Evolutionary conservation across 2,797 vertebrate genomes (phyloP), one percentile per base, ranked within the genome.

Genomic region (Microchirus variegatus): DNA sequence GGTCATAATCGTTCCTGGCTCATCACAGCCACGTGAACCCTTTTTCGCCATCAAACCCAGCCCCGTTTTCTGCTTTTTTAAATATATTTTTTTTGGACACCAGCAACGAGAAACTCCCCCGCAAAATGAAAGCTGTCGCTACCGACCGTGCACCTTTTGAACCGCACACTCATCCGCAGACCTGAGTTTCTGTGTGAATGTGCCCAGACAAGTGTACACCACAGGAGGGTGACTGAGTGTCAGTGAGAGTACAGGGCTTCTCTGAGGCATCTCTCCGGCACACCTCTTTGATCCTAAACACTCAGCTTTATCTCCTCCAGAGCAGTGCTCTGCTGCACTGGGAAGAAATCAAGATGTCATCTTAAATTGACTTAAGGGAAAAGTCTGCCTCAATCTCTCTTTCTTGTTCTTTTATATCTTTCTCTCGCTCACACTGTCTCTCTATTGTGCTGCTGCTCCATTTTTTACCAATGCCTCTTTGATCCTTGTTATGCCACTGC

Each of bases 321-420:
- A 83, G 81, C 80, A 58, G 67, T 75, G 69, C 74, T 63, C 59
- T 63, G 42, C 70, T 78, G 74, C 85, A 73, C 78, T 62, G 82
- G 77, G 83, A 84, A 91, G 85, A 90, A 92, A 93, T 92, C 89
- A 91, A 92, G 90, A 92, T 89, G 90, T 92, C 89, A 92, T 88
- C 84, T 86, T 85, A 90, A 92, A 93, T 88, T 89, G 89, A 90
- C 85, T 90, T 88, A 78, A 85, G 82, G 81, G 78, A 81, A 84
- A 84, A 89, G 75, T 84, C 85, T 70, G 80, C 77, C 80, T 81
- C 77, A 62, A 81, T 89, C 70, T 78, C 73, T 83, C 74, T 81
- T 78, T 84, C 78, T 83, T 87, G 82, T 86, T 88, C 85, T 78
- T 80, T 83, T 82, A 73, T 86, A 78, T 83, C 74, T 71, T 81